Percentiles rank a stretch among this genome's conserved stretches.
These are phyloP conservation scores for Melanerpes aurifrons DNA, from an alignment of 2,113 vertebrate species.

Conservation along the genomic window DNA sequence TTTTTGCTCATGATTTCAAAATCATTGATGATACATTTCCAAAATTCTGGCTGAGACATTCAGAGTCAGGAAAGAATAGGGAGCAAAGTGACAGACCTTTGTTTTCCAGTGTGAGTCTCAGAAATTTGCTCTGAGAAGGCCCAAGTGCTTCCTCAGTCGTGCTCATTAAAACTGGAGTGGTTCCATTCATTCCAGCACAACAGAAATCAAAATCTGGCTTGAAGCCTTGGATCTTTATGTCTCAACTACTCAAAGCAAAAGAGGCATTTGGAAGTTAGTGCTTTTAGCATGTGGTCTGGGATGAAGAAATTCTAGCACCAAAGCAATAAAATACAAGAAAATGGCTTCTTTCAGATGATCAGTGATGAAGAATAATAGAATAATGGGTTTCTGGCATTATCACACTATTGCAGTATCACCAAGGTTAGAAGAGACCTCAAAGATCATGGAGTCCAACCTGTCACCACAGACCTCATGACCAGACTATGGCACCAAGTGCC, in stretches of 20 bases:
- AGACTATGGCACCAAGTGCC: too few relatives aligned
- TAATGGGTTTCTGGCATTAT: neutral
- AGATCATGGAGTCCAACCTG: too few relatives aligned
- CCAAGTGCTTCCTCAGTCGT: neutral
- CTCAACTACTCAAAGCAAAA: conserved; percentile 15
- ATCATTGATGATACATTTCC: neutral
- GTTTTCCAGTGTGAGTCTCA: neutral
- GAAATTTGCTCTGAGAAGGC: conserved; percentile 2
- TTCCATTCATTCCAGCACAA: conserved; percentile 17
- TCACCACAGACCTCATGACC: too few relatives aligned
- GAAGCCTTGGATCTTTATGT: conserved; percentile 16
- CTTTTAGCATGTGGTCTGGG: neutral
- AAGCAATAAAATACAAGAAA: conserved; percentile 15
- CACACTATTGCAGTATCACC: too few relatives aligned
- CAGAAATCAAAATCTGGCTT: conserved; percentile 2
- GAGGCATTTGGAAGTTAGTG: neutral
- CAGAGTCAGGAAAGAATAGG: neutral
- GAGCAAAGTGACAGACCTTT: neutral
- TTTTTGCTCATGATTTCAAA: neutral
- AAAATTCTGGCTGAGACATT: neutral
- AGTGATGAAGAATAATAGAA: neutral
- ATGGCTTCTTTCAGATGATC: neutral
- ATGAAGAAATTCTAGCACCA: conserved; percentile 1
- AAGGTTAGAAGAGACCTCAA: too few relatives aligned
- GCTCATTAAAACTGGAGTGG: neutral